These are phyloP conservation scores for Pelecanus crispus DNA, from an alignment of 2,113 vertebrate genomes.

Conservation along the genomic window DNA sequence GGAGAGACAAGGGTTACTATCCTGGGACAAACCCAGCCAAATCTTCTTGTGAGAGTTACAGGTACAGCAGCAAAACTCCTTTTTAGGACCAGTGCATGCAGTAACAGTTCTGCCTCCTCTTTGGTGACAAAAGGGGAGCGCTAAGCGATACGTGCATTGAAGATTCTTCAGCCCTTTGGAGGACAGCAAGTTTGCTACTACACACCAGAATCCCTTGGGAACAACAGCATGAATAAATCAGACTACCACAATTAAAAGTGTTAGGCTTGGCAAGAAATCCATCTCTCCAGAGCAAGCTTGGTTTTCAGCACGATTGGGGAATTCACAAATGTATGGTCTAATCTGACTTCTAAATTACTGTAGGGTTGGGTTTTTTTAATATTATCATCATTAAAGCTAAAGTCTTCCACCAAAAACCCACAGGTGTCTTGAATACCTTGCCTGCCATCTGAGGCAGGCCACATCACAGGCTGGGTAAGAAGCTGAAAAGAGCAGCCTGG, in stretches of 20 bases:
- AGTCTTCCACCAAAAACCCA: background rate
- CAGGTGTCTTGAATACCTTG: background rate
- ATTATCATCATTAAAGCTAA: background rate
- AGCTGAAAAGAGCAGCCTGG: background rate
- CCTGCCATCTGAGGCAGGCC: background rate
- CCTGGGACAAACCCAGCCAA: background rate
- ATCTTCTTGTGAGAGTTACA: background rate
- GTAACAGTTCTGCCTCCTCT: background rate
- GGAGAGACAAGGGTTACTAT: background rate
- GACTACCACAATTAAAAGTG: background rate
- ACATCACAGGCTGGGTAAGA: background rate
- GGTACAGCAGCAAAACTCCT: background rate
- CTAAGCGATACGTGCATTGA: background rate
- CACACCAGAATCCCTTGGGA: background rate
- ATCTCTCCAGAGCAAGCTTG: background rate
- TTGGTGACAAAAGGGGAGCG: background rate
- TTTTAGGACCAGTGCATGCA: background rate
- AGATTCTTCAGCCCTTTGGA: background rate
- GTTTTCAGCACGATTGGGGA: background rate
- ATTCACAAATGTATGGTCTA: background rate
- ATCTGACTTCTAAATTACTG: background rate
- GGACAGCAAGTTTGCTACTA: background rate
- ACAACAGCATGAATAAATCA: conserved; percentile 4
- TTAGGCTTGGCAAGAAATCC: background rate
- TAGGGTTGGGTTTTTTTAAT: background rate